phyloP scores from a whole-genome alignment of 1,140 invertebrate species.

The Tribolium castaneum region DNA sequence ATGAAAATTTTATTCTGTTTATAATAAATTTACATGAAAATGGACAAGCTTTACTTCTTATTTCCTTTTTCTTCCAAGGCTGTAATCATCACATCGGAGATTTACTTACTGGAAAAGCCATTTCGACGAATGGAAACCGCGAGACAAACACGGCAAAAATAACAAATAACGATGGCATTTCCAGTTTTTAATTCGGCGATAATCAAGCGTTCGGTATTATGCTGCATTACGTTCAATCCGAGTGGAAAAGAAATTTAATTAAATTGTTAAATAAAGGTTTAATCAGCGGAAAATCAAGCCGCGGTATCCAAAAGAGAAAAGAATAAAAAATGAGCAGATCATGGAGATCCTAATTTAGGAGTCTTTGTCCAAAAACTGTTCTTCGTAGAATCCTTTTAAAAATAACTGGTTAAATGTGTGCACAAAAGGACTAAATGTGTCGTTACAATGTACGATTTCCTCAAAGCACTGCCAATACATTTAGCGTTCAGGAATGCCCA shows the following conservation, averaged over 20 bases:
- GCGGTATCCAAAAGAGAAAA: not conserved
- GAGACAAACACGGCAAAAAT: conserved; percentile 13
- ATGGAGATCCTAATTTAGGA: not conserved
- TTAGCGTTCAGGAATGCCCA: not conserved
- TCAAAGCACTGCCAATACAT: not conserved
- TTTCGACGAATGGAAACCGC: conserved; percentile 1
- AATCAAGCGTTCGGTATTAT: not conserved
- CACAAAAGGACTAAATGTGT: not conserved
- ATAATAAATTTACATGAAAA: conserved; percentile 23
- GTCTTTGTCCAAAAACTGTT: not conserved
- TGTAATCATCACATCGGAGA: conserved; percentile 3
- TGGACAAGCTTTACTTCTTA: conserved; percentile 3
- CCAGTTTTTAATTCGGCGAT: not conserved
- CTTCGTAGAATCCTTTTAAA: not conserved
- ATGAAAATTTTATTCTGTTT: conserved; percentile 31
- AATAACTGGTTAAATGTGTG: not conserved
- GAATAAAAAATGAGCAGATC: not conserved
- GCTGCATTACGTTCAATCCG: not conserved
- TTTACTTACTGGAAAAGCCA: not conserved
- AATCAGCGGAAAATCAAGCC: not conserved
- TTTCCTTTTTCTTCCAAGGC: not conserved
- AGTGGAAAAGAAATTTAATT: not conserved
- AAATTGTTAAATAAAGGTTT: not conserved
- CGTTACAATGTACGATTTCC: not conserved
- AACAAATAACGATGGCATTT: not conserved